phyloP scores from a whole-genome alignment of 2,113 vertebrate species.

The Chaetodon auriga region DNA sequence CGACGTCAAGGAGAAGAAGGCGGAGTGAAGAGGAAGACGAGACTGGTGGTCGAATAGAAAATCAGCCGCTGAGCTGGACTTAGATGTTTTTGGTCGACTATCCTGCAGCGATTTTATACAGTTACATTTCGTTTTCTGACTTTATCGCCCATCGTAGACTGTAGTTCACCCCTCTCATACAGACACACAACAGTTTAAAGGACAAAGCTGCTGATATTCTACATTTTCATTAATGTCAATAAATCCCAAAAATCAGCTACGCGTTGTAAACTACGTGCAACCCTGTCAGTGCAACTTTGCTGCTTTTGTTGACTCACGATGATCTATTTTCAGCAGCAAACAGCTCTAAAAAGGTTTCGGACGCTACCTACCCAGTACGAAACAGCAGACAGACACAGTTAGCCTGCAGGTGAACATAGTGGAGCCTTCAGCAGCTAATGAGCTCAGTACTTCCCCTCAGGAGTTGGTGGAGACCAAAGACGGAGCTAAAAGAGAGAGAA shows the following conservation, averaged over 20 bases:
- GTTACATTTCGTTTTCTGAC: slow-evolving; percentile 21
- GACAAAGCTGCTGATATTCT: slow-evolving; percentile 1
- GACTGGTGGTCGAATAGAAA: neutral
- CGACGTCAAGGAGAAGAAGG: slow-evolving; percentile 80
- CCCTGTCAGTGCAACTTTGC: too few species aligned
- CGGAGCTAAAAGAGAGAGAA: neutral
- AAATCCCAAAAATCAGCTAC: slow-evolving; percentile 17
- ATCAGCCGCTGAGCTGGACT: slow-evolving; percentile 22
- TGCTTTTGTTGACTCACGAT: neutral
- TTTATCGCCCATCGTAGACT: slow-evolving; percentile 1
- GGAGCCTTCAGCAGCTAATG: neutral
- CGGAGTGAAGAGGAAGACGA: slow-evolving; percentile 67
- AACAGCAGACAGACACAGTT: neutral
- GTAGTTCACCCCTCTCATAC: neutral
- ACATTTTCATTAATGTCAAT: slow-evolving; percentile 17
- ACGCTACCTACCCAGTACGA: neutral
- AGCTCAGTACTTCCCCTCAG: neutral
- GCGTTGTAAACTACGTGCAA: neutral
- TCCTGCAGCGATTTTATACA: slow-evolving; percentile 34
- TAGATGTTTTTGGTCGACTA: slow-evolving; percentile 9
- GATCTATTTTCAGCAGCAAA: neutral
- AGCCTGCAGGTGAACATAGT: neutral
- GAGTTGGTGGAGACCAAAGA: neutral
- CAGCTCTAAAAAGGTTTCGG: neutral
- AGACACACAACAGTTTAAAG: neutral